Evolutionary conservation across 1,140 invertebrate genomes (phyloP), one percentile per base, ranked within the genome.

Genomic region (Antheraea mylitta): DNA sequence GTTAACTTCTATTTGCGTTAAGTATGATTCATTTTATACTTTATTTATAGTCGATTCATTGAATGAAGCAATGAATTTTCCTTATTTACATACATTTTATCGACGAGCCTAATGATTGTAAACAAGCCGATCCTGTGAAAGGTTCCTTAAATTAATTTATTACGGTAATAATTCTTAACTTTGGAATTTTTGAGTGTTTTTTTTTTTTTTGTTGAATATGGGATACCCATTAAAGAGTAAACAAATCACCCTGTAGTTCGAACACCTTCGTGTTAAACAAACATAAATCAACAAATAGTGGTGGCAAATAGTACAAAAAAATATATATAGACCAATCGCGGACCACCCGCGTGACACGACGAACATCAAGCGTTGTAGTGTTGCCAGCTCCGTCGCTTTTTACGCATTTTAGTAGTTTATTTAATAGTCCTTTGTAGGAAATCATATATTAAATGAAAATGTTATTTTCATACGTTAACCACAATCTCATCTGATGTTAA

Each of bases 271-370:
- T 79, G 80, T 81, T 80, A 78, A 80, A 78, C 85, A 82, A 83
- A 89, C 79, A 86, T 85, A 82, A 80, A 85, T 83, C 82, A 81
- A 76, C 77, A 77, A 76, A 80, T 74, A 73, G 71, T 68, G 74
- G 65, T 81, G 76, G 82, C 85, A 86, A 89, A 89, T 85, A 86
- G 81, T 80, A 85, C 81, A 81, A 83, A 86, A 82, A 72, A 71
- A 19, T 11, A 37, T 38, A 64, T 64, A 53, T 53, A 53, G 82
- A 81, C 75, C 80, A 72, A 80, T 72, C 70, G 67, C 69, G 68
- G 88, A 91, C 89, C 89, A 91, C 89, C 89, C 89, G 81, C 76
- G 80, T n/a, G 60, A 61, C 60, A 11, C 19, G 19, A 16, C 60
- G 38, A 65, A 74, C 67, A 19, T 30, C 38, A 19, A 16, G 11